Percentiles rank a stretch among this genome's conserved stretches.
These are phyloP conservation scores for Dusona sp. DNA, from an alignment of 2,888 invertebrate genomes.

Conservation along the genomic window DNA sequence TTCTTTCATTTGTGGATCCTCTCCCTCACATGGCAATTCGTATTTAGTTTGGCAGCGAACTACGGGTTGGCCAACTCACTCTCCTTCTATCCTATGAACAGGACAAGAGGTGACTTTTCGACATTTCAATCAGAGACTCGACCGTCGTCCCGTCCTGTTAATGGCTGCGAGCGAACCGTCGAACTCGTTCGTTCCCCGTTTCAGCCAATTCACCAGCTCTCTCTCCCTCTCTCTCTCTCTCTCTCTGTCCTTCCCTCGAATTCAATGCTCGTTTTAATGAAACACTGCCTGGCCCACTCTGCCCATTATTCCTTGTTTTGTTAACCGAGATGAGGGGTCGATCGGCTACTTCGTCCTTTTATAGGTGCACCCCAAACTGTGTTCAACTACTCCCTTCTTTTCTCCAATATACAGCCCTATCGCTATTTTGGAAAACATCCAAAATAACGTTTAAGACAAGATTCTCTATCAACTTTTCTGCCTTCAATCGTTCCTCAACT, in stretches of 20 bases:
- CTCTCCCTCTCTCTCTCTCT: conserved; percentile 41
- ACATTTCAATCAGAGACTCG: conserved; percentile 84
- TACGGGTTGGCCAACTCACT: conserved; percentile 35
- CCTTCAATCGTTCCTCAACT: conserved; percentile 6
- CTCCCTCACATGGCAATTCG: conserved; percentile 83
- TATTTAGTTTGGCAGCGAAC: conserved; percentile 76
- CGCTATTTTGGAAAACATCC: conserved; percentile 66
- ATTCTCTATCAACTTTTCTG: background rate
- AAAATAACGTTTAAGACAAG: conserved; percentile 60
- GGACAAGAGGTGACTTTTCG: conserved; percentile 81
- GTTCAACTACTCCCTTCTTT: conserved; percentile 67
- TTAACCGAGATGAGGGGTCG: conserved; percentile 81
- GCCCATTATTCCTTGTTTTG: conserved; percentile 82
- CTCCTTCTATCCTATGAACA: conserved; percentile 39
- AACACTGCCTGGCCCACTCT: conserved; percentile 83
- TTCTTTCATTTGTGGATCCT: conserved; percentile 81
- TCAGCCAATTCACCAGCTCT: conserved; percentile 82
- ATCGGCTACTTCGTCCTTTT: conserved; percentile 80
- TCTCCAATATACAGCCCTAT: conserved; percentile 59
- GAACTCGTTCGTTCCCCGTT: conserved; percentile 74
- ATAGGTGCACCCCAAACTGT: conserved; percentile 73
- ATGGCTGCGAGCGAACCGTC: conserved; percentile 60
- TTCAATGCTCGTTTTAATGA: conserved; percentile 84
- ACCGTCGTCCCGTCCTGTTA: conserved; percentile 74
- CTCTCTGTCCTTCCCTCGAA: conserved; percentile 75